Base-by-base conservation (phyloP, 2,797 vertebrate species). In the Fundulus diaphanus region DNA sequence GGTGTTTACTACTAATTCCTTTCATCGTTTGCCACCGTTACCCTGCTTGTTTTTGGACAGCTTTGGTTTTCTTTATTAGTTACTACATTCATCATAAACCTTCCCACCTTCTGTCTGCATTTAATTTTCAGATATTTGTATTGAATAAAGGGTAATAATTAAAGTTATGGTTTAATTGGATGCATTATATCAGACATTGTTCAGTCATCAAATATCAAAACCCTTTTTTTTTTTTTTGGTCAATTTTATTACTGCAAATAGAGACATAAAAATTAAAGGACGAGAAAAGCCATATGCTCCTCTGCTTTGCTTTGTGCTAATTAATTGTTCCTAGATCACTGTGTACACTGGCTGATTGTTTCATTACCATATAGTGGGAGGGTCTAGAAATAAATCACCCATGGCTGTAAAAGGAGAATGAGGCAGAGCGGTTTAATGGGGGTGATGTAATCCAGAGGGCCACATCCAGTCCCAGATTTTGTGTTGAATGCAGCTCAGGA, bases 281-380 rank as follows among this genome's bases (percentile, higher is more conserved):
- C 72, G 46, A n/a, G 31, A 78, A 74, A 71, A 73, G 56, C 72
- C 69, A 66, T 57, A 74, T 82, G 74, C 69, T 61, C n/a, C 65
- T 52, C 49, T 7, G 0, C 37, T 68, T n/a, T 29, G 33, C 56
- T 73, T 72, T 61, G 37, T 56, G 48, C 44, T 54, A 67, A 65
- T 70, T 35, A 27, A 48, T 73, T 59, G 52, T 76, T 78, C 46
- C 68, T 70, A 77, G 80, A 84, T 81, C 68, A 77, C 52, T 9
- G 65, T 61, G 72, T 48, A 0, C 2, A 29, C 74, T 18, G 15
- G 44, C 74, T 78, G 77, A 86, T 81, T 79, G 76, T 81, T 73
- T 74, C 59, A 88, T 86, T 44, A 63, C 27, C 46, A 67, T 59
- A 74, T 59, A 27, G 73, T 67, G 69, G 73, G 42, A 72, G 70